These are phyloP conservation scores for Ylistrum balloti DNA, from an alignment of 1,140 invertebrate species.

Conservation along the genomic window DNA sequence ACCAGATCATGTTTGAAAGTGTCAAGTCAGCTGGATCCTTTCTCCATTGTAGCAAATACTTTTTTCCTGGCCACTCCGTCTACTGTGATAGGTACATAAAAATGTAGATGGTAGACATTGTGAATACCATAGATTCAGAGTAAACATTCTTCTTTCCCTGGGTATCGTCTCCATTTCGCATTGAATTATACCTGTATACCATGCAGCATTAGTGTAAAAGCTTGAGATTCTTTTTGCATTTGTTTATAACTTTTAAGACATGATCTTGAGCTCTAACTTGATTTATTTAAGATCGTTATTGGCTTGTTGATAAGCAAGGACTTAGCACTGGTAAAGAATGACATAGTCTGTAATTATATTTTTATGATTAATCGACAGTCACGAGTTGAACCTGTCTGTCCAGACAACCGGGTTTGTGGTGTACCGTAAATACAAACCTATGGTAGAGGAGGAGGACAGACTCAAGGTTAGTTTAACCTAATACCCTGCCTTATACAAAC, in stretches of 20 bases:
- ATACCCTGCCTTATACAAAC: too few species aligned
- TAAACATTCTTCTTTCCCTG: too few species aligned
- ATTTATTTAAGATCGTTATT: too few species aligned
- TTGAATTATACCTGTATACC: too few species aligned
- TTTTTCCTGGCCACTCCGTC: conserved; percentile 56
- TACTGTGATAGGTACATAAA: conserved; percentile 62
- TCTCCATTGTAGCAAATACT: conserved; percentile 69
- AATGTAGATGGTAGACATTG: too few species aligned
- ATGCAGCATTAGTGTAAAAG: too few species aligned
- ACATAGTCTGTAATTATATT: not conserved
- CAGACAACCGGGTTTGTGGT: conserved; percentile 73
- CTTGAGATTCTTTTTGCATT: too few species aligned
- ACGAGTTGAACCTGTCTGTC: conserved; percentile 72
- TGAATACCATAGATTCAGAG: too few species aligned
- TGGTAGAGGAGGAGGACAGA: conserved; percentile 61
- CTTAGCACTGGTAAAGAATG: too few species aligned
- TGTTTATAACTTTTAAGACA: too few species aligned
- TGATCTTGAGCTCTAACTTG: too few species aligned
- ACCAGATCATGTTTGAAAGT: conserved; percentile 77
- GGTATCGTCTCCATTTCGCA: too few species aligned
- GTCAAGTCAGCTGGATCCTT: conserved; percentile 75
- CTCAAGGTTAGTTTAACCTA: conserved; percentile 59
- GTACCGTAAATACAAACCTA: conserved; percentile 65
- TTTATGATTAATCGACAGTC: conserved; percentile 53
- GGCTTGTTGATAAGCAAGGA: not conserved